phyloP scores from a whole-genome alignment of 2,113 vertebrate species.

The Megaceryle torquata region DNA sequence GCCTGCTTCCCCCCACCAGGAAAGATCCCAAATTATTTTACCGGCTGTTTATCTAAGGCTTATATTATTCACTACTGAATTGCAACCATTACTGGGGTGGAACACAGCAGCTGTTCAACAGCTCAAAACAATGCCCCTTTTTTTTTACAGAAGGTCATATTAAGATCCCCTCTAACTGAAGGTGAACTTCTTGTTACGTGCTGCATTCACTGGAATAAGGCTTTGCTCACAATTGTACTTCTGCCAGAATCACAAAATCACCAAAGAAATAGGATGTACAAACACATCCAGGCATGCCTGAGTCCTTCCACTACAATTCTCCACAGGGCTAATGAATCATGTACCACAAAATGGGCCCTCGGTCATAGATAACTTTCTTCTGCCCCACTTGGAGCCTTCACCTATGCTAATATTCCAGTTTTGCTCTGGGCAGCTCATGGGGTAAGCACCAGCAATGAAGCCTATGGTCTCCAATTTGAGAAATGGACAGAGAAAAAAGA shows the following conservation, averaged over 20 bases:
- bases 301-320: background rate
- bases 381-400: background rate
- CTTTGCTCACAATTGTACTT: background rate
- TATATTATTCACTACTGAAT: constrained; percentile 38
- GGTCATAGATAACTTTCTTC: background rate
- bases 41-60: constrained; percentile 12
- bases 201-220: background rate
- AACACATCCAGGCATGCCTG: background rate
- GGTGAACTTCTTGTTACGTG: constrained; percentile 14
- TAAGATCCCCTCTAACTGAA: background rate
- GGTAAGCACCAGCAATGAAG: background rate
- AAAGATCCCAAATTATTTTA: constrained; percentile 60
- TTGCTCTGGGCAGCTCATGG: background rate
- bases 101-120: constrained; percentile 51
- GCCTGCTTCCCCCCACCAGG: background rate
- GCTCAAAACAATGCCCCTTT: constrained; percentile 20
- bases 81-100: constrained; percentile 10
- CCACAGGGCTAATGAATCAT: background rate
- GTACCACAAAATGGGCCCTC: background rate
- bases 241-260: background rate
- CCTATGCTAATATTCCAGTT: background rate
- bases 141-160: background rate
- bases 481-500: background rate
- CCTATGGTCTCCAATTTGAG: background rate
- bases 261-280: background rate